Evolutionary conservation across 2,888 invertebrate genomes (phyloP).

Genomic region (Hipparchia sbordonii): DNA sequence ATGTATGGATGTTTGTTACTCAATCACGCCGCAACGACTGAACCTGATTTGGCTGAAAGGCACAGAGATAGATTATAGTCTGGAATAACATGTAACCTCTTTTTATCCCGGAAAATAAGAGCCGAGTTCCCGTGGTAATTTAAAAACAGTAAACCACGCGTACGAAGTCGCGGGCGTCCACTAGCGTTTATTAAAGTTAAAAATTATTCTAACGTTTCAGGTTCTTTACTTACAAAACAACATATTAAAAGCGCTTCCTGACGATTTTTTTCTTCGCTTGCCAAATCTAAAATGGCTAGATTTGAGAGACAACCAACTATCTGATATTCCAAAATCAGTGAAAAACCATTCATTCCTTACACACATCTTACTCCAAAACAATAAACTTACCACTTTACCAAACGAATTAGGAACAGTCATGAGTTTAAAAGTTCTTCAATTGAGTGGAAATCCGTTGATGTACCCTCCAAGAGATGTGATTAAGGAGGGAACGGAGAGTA

Average conservation of each 20-base stretch:
- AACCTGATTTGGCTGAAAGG: too few relatives aligned
- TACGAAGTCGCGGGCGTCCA: too few relatives aligned
- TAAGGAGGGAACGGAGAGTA: slow-evolving; percentile 70
- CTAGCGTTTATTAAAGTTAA: neutral
- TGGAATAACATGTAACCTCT: too few relatives aligned
- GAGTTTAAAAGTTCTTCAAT: slow-evolving; percentile 84
- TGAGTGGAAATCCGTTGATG: slow-evolving; percentile 83
- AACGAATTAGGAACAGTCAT: slow-evolving; percentile 84
- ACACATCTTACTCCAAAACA: slow-evolving; percentile 85
- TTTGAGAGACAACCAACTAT: slow-evolving; percentile 83
- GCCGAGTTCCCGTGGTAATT: too few relatives aligned
- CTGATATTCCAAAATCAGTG: slow-evolving; percentile 80
- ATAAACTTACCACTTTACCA: slow-evolving; percentile 82
- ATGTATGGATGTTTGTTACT: too few relatives aligned
- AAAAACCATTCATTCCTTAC: slow-evolving; percentile 82
- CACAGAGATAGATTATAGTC: too few relatives aligned
- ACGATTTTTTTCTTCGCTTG: slow-evolving; percentile 82
- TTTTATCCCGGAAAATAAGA: too few relatives aligned
- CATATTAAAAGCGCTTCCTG: slow-evolving; percentile 76
- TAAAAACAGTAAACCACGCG: too few relatives aligned
- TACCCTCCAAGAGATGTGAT: slow-evolving; percentile 83
- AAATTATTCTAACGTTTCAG: slow-evolving; percentile 52
- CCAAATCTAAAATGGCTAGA: slow-evolving; percentile 85
- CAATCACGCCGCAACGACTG: too few relatives aligned
- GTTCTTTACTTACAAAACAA: slow-evolving; percentile 80